phyloP scores from a whole-genome alignment of 2,888 invertebrate genomes.

The Mesoligia furuncula region DNA sequence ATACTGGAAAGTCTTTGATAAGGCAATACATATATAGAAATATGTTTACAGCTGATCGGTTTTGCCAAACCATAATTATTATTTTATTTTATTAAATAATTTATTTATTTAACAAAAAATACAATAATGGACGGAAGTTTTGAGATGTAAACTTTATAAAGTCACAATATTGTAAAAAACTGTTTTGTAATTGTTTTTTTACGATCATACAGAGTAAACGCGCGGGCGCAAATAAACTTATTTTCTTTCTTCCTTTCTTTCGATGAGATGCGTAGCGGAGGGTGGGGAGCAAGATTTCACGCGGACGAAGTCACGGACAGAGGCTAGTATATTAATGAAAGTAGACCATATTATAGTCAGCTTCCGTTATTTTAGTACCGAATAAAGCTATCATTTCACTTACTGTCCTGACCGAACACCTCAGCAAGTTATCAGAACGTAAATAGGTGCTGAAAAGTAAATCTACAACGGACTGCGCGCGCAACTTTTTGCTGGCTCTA shows the following conservation, averaged over 20 bases:
- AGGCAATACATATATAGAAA: not conserved
- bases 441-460: conserved; percentile 1
- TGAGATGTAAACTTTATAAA: not conserved
- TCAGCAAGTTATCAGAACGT: conserved; percentile 6
- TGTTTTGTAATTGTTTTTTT: not conserved
- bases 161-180: not conserved
- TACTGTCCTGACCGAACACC: not conserved
- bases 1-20: not conserved
- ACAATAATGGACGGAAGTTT: not conserved
- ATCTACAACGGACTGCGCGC: not conserved
- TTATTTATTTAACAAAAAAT: too few relatives aligned
- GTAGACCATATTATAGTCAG: not conserved
- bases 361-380: not conserved
- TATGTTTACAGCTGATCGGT: not conserved
- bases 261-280: not conserved
- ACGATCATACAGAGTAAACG: not conserved
- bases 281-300: not conserved
- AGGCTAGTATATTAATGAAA: not conserved
- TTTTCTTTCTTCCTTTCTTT: too few relatives aligned
- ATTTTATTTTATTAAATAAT: too few relatives aligned
- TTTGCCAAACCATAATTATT: not conserved
- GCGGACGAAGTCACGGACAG: too few relatives aligned
- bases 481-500: not conserved
- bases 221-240: too few relatives aligned
- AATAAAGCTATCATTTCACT: not conserved